Evolutionary conservation across 2,797 vertebrate species (phyloP), one percentile per base, ranked within the genome.

Genomic region (Channallabes apus): DNA sequence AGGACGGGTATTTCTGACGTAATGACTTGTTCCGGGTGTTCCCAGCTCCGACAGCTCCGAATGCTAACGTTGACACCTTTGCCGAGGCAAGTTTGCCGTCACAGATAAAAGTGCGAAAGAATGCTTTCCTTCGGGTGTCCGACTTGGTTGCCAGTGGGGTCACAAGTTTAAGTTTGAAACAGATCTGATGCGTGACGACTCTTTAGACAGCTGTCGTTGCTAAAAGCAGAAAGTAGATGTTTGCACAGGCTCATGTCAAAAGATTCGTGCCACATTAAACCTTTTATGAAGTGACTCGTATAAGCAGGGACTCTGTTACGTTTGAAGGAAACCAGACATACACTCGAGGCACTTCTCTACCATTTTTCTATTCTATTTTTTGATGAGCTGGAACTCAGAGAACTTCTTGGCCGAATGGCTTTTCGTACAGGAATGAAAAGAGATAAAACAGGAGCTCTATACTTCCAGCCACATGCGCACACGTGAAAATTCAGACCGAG

Each of bases 211-310:
- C 56, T 20, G 51, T 32, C 17, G 6, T 61, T 24, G 4, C 56
- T 78, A 61, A 78, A 77, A 78, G 73, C 51, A 76, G 73, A 77
- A 59, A 77, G 59, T 35, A 56, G 41, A 24, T 61, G 9, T 79
- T 20, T 61, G 51, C 51, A 41, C 29, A 38, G 9, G 18, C n/a
- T 22, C 24, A 4, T 4, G 62, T 56, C 46, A 24, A 41, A 80
- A 68, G 72, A 68, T 82, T 88, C 73, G 46, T 46, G 71, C 15
- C 68, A 59, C 72, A 65, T 65, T 83, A 69, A 58, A 18, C 65
- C 18, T 62, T 79, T 80, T 89, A 73, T 73, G 67, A 82, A 87
- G 82, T 12, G 29, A 17, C 69, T n/a, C 17, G 84, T 68, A 58
- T 82, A 80, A 86, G 81, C 84, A 69, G 14, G 46, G 8, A 64